Evolutionary conservation across 2,888 invertebrate species (phyloP).

Genomic region (Disparrhopalites patrizii): DNA sequence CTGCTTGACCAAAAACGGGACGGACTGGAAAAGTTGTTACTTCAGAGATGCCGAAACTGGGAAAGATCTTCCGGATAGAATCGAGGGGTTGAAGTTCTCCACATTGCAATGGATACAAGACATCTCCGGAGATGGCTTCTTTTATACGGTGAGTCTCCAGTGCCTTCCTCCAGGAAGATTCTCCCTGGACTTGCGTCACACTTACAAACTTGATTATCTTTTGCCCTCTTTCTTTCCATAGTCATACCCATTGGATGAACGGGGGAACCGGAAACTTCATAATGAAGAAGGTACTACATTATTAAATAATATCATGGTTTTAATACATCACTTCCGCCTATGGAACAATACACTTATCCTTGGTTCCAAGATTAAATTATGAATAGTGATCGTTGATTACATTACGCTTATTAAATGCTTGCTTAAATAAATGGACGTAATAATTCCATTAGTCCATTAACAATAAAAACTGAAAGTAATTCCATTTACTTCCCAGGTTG

Average conservation of each 20-base stretch:
- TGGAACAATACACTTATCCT: too few species aligned
- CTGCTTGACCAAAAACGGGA: slow-evolving; percentile 11
- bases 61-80: slow-evolving; percentile 9
- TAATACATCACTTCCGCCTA: too few species aligned
- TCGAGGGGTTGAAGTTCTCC: slow-evolving; percentile 22
- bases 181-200: too few species aligned
- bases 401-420: too few species aligned
- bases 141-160: slow-evolving; percentile 25
- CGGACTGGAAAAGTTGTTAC: slow-evolving; percentile 22
- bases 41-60: slow-evolving; percentile 17
- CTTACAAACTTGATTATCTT: neutral
- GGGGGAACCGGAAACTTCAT: slow-evolving; percentile 6
- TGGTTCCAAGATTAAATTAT: too few species aligned
- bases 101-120: slow-evolving; percentile 23
- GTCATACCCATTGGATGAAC: slow-evolving; percentile 6
- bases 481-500: too few species aligned
- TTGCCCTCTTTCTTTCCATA: neutral
- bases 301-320: too few species aligned
- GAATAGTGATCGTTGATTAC: too few species aligned
- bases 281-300: slow-evolving; percentile 20
- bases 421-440: too few species aligned
- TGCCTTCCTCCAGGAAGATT: too few species aligned
- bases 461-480: too few species aligned
- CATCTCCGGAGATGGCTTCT: slow-evolving; percentile 13
- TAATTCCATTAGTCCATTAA: too few species aligned